Evolutionary conservation across 2,797 vertebrate genomes (phyloP), one percentile per base, ranked within the genome.

Genomic region (Microtus obscurus): DNA sequence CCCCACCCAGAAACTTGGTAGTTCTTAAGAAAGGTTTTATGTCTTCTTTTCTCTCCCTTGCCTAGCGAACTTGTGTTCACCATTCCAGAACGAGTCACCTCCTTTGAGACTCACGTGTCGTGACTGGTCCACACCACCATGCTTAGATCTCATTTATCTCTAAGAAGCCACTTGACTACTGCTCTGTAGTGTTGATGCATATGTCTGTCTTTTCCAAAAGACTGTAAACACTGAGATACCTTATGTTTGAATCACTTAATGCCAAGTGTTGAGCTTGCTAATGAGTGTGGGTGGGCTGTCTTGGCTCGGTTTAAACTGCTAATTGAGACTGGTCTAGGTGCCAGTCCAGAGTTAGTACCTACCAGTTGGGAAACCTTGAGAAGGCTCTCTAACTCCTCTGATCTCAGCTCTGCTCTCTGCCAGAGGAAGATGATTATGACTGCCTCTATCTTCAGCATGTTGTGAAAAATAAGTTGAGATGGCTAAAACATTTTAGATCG

Each of bases 371-470:
- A 77, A 61, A 89, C 87, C 61, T 91, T 87, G 48, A 73, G 59
- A 86, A 93, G 63, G 2, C 51, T 34, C 63, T 9, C 51, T 51
- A 34, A 77, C 56, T 93, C 51, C 37, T 91, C 29, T 51, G 74
- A 86, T 80, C 76, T 78, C 53, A 88, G 29, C 45, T 73, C 69
- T 95, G 51, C 81, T 61, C 61, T 69, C 10, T 78, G 4, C 71
- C 71, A 92, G 90, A 86, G 19, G 23, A 29, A 88, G 31, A 86
- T 48, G 27, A 48, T 80, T 76, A 63, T 23, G 93, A 82, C 94
- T 53, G 10, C 23, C 1, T n/a, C 51, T 59, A 3, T 87, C 43
- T 43, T 21, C 21, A 51, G 6, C 51, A 65, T 67, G 63, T 63
- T 59, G 5, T 61, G 21, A 93, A 93, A 87, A 63, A 77, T 45